A percentile compares a stretch with the other conserved stretches of the same genome.
Conservation (phyloP, 2,113 vertebrate species). For the Cettia cetti region DNA sequence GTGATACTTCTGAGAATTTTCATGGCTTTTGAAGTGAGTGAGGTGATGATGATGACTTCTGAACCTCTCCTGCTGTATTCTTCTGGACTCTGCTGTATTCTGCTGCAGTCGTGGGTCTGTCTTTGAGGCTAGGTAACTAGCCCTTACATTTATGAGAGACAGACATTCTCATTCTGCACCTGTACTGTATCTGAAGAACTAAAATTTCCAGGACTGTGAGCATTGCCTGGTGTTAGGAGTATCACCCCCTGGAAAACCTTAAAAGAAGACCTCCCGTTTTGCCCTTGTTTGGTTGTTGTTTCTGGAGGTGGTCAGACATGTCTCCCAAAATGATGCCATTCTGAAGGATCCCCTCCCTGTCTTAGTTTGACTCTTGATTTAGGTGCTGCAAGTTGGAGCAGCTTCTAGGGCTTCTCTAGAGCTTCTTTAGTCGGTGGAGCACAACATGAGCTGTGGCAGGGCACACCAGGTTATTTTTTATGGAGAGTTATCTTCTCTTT, state of each 20-base stretch:
- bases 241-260: background rate
- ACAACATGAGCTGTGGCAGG: background rate
- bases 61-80: background rate
- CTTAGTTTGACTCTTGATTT: background rate
- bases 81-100: background rate
- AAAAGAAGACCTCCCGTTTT: background rate
- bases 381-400: background rate
- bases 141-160: background rate
- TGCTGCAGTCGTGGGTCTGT: background rate
- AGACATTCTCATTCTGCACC: background rate
- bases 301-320: background rate
- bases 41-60: background rate
- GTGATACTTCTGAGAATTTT: background rate
- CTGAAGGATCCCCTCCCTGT: background rate
- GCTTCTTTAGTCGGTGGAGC: background rate
- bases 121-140: too few species aligned
- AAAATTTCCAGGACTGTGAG: background rate
- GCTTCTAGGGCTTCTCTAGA: too few species aligned
- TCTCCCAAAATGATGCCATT: background rate
- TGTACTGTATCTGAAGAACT: background rate
- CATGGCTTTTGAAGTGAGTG: background rate
- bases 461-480: background rate
- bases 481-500: background rate
- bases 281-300: background rate
- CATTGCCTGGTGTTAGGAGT: background rate